Evolutionary conservation across 2,797 vertebrate genomes (phyloP), one percentile per base, ranked within the genome.

Genomic region (Champsocephalus esox): DNA sequence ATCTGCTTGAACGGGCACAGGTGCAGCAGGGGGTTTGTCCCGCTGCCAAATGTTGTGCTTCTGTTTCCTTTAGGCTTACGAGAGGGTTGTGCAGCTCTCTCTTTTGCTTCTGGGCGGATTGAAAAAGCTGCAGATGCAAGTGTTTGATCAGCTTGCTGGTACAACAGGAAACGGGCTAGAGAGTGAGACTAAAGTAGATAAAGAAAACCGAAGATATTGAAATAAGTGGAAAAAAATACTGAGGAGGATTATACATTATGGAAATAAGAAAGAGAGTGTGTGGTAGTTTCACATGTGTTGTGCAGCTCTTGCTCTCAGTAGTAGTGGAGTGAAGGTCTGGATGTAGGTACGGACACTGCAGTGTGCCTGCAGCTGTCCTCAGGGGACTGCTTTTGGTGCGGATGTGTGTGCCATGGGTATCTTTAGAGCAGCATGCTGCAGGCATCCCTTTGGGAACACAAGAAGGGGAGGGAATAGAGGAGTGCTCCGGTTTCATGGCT

Each of bases 1-100:
- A 92, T 92, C 91, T 80, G 89, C 90, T 82, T 92, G 91, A 93
- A 88, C 71, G 82, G 81, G 79, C 88, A 91, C 91, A 92, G 92
- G 92, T 95, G 89, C 87, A 81, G 90, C 82, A 83, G 92, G 88
- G 87, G 89, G 81, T 80, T 84, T 89, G 82, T 86, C 82, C 75
- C 73, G 19, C 80, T 92, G 93, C 92, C 94, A 94, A 92, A 91
- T 89, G 70, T 78, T 83, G 84, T 84, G 81, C 73, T 79, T 88
- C 75, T 80, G 79, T 89, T 90, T 91, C 86, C 84, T 86, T 83
- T 87, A 68, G 84, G 88, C 86, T 89, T 75, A 74, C 70, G 69
- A 79, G 72, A 79, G 77, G 82, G 77, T 88, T 84, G 67, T 70
- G 81, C 67, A 48, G 77, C 73, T 75, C 64, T 85, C 67, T 82